These are phyloP conservation scores for Sphaerophoria rueppellii DNA, from an alignment of 2,888 invertebrate species.

Conservation along the genomic window DNA sequence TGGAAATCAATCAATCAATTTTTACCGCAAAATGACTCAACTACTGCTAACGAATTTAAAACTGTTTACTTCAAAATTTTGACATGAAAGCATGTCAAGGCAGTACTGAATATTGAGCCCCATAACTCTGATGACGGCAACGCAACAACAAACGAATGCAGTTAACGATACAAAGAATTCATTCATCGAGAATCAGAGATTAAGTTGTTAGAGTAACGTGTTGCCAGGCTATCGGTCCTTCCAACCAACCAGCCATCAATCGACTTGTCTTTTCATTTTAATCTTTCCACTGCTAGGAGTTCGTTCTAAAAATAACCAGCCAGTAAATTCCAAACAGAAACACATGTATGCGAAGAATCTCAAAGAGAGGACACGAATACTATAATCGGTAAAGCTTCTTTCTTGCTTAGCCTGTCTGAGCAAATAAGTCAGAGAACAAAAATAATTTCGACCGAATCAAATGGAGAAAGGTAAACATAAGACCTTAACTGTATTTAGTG, in stretches of 20 bases:
- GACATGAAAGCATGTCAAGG: too few species aligned
- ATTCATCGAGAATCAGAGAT: slow-evolving; percentile 33
- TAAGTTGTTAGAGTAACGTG: slow-evolving; percentile 10
- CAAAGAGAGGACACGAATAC: slow-evolving; percentile 35
- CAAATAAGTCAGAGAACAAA: slow-evolving; percentile 53
- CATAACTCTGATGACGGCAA: too few species aligned
- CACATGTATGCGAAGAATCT: slow-evolving; percentile 59
- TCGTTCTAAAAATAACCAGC: slow-evolving; percentile 12
- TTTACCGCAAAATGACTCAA: too few species aligned
- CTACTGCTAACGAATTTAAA: too few species aligned
- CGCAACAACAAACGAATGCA: too few species aligned
- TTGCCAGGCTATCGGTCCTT: slow-evolving; percentile 36
- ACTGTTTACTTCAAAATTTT: too few species aligned
- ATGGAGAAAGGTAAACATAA: slow-evolving; percentile 51
- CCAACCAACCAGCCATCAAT: too few species aligned
- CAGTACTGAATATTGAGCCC: too few species aligned
- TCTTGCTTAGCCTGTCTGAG: slow-evolving; percentile 27
- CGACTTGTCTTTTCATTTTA: slow-evolving; percentile 54
- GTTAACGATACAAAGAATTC: slow-evolving; percentile 38
- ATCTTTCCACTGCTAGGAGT: slow-evolving; percentile 41
- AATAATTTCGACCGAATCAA: slow-evolving; percentile 34
- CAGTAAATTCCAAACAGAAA: neutral
- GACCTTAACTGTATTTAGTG: slow-evolving; percentile 54
- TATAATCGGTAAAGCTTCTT: slow-evolving; percentile 15
- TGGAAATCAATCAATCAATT: too few species aligned